Percentiles rank a stretch among this genome's conserved stretches.
Conservation (phyloP, 1,140 invertebrate genomes). For the Dendrolimus kikuchii region DNA sequence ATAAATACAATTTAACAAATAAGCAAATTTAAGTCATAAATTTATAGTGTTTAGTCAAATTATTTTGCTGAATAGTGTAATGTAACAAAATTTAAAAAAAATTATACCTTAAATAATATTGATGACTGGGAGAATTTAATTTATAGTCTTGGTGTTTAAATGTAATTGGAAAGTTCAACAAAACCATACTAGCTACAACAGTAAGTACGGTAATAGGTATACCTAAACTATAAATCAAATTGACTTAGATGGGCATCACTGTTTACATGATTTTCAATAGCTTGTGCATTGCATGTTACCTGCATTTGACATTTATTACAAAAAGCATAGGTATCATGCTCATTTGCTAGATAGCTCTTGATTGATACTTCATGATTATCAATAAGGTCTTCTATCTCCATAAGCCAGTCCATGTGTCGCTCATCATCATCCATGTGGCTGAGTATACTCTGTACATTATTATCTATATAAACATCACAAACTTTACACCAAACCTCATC, state of each 20-base stretch:
- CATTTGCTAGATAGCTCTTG: slow-evolving; percentile 34
- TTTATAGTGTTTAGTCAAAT: too few relatives aligned
- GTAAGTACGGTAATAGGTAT: slow-evolving; percentile 2
- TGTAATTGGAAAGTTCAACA: too few relatives aligned
- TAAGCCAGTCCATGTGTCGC: slow-evolving; percentile 40
- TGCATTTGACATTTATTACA: slow-evolving; percentile 43
- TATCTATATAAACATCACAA: slow-evolving; percentile 39
- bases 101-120: too few relatives aligned
- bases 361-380: slow-evolving; percentile 39
- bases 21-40: too few relatives aligned
- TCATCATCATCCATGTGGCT: slow-evolving; percentile 43
- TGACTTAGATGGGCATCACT: slow-evolving; percentile 35
- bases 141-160: too few relatives aligned
- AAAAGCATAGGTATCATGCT: slow-evolving; percentile 40
- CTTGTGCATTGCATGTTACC: slow-evolving; percentile 27
- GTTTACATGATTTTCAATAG: slow-evolving; percentile 35
- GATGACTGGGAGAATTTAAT: too few relatives aligned
- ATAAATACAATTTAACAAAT: too few relatives aligned
- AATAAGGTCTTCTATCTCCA: slow-evolving; percentile 38
- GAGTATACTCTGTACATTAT: slow-evolving; percentile 24
- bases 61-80: too few relatives aligned
- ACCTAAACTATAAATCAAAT: slow-evolving; percentile 28
- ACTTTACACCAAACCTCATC: slow-evolving; percentile 50
- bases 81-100: too few relatives aligned
- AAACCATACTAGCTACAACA: slow-evolving; percentile 6